Evolutionary conservation across 2,888 invertebrate genomes (phyloP), one percentile per base, ranked within the genome.

Genomic region (Parasteatoda lunata): DNA sequence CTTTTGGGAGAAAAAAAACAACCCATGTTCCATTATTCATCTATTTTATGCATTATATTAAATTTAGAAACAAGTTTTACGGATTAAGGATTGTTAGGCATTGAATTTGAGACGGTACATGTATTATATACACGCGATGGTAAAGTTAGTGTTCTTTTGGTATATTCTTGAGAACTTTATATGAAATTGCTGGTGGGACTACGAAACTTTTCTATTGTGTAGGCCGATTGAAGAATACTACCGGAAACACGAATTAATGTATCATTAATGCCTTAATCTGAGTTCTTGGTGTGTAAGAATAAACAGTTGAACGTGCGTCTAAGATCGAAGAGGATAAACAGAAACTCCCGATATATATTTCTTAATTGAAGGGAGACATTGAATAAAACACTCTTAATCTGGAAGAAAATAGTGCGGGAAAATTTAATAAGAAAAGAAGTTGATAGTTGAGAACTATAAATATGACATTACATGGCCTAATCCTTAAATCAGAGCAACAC

Each of bases 51-150:
- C 80, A 77, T 79, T 85, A 80, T 85, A 86, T 86, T 81, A 86
- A 86, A 86, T 86, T 86, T 86, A 80, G 85, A 86, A 86, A 86
- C 85, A 86, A 86, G 85, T 86, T 81, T 80, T 81, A 76, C 68
- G 85, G 85, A 86, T 86, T 86, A 86, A 75, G 70, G 85, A 71
- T 86, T 86, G 80, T 86, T 86, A 86, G 72, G 85, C 85, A 72
- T 68, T 80, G 80, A 80, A 85, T 80, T 80, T 49, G 80, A 85
- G 79, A 76, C 80, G 11, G 54, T 85, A 85, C 85, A 85, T 80
- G 85, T 76, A 48, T 47, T 73, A 86, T 76, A 80, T 86, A 86
- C 85, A 86, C 80, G 77, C 80, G 71, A 86, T 71, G 59, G 47
- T 11, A 13, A 64, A 78, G n/a, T 59, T 59, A 59, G 11, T 59